phyloP scores from a whole-genome alignment of 2,888 invertebrate species.

The Harmothoe impar region DNA sequence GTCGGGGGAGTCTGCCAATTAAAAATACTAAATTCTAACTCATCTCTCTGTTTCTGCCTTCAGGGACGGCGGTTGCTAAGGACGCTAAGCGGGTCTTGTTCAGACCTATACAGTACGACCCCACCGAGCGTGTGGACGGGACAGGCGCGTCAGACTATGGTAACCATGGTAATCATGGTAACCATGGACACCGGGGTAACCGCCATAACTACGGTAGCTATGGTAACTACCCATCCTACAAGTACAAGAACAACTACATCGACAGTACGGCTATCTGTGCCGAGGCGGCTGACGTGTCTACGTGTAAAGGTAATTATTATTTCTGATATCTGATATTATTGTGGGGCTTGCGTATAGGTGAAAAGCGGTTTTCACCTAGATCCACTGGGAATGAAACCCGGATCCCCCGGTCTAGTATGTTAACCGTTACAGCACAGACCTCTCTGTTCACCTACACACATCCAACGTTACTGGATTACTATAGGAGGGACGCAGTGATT shows the following conservation, averaged over 20 bases:
- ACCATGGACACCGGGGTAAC: too few species aligned
- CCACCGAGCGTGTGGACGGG: neutral
- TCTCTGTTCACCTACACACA: too few species aligned
- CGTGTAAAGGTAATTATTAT: neutral
- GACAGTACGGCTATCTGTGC: neutral
- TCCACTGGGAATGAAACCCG: too few species aligned
- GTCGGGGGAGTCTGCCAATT: too few species aligned
- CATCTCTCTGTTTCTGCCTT: neutral
- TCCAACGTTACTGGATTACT: too few species aligned
- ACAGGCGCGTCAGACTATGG: neutral
- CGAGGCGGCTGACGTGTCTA: neutral
- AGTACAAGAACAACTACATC: neutral
- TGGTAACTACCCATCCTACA: neutral
- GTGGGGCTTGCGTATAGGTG: too few species aligned
- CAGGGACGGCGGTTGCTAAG: slow-evolving; percentile 32
- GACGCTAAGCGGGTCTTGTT: slow-evolving; percentile 12
- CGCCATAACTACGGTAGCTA: neutral
- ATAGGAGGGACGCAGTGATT: too few species aligned
- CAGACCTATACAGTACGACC: neutral
- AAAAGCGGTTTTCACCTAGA: too few species aligned
- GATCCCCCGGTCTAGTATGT: too few species aligned
- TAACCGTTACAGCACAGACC: too few species aligned
- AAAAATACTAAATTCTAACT: neutral
- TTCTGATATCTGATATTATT: too few species aligned
- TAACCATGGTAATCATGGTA: too few species aligned